Percentiles rank a stretch among this genome's conserved stretches.
phyloP scores from a whole-genome alignment of 2,888 invertebrate genomes.

The Drosophila leonis region DNA sequence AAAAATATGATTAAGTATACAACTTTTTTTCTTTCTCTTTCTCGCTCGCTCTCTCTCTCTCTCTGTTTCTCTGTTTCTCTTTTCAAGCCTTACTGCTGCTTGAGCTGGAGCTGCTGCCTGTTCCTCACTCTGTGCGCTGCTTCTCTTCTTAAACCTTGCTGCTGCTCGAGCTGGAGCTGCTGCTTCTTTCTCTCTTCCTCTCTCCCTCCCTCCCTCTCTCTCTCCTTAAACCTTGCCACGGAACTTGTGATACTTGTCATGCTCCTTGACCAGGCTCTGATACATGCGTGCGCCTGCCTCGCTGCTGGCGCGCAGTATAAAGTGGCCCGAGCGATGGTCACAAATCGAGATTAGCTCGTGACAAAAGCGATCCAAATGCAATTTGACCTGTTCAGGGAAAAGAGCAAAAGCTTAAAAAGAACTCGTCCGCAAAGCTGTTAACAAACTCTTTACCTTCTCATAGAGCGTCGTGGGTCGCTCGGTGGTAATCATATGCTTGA shows the following conservation, averaged over 20 bases:
- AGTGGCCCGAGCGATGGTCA: conserved; percentile 84
- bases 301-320: conserved; percentile 83
- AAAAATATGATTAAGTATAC: not conserved
- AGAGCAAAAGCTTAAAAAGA: no score
- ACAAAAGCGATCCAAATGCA: conserved; percentile 83
- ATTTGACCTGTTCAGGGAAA: conserved; percentile 81
- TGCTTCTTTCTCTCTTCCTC: no score
- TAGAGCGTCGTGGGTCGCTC: conserved; percentile 84
- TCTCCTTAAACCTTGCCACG: conserved; percentile 82
- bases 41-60: not conserved
- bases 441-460: conserved; percentile 75
- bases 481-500: conserved; percentile 83
- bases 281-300: conserved; percentile 84
- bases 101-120: no score
- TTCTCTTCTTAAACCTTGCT: not conserved
- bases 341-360: conserved; percentile 83
- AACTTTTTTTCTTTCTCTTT: no score
- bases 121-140: not conserved
- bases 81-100: not conserved
- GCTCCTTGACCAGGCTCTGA: conserved; percentile 82
- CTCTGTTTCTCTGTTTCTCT: not conserved
- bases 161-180: no score
- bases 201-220: not conserved
- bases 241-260: conserved; percentile 84
- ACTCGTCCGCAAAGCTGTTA: not conserved